Conservation (phyloP, 2,113 vertebrate genomes). For the Vicugna pacos region DNA sequence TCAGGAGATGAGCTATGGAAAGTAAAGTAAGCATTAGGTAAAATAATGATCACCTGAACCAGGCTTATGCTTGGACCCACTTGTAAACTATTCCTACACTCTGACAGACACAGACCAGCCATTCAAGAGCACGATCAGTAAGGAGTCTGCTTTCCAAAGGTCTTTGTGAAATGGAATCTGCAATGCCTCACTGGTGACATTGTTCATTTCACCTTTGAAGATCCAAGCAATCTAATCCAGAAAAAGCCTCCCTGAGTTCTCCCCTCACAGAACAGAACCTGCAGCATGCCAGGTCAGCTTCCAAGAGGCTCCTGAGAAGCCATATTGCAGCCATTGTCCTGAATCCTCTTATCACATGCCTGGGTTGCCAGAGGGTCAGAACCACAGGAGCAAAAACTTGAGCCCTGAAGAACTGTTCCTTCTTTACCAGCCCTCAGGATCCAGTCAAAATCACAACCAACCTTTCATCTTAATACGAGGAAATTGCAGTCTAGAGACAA, state of each 20-base stretch:
- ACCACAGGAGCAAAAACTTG: background rate
- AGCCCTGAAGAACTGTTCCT: background rate
- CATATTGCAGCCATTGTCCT: background rate
- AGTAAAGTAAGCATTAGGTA: conserved; percentile 18
- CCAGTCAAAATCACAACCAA: background rate
- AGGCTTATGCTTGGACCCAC: background rate
- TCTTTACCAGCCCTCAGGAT: background rate
- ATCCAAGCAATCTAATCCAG: background rate
- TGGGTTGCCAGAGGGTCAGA: background rate
- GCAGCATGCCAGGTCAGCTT: background rate
- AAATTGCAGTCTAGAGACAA: background rate
- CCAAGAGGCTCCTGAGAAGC: background rate
- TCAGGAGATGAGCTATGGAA: conserved; percentile 7
- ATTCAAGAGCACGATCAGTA: background rate
- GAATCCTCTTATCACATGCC: background rate
- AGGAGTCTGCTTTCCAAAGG: conserved; percentile 42
- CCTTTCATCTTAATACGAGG: background rate
- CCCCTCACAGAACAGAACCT: background rate
- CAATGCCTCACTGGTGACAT: conserved; percentile 46
- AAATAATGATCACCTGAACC: conserved; percentile 23
- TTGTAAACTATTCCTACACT: background rate
- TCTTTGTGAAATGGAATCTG: conserved; percentile 3
- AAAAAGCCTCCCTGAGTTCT: background rate
- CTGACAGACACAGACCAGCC: conserved; percentile 25
- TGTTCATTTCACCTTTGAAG: conserved; percentile 48